Evolutionary conservation across 2,797 vertebrate species (phyloP), one percentile per base, ranked within the genome.

Genomic region (Zalophus californianus): DNA sequence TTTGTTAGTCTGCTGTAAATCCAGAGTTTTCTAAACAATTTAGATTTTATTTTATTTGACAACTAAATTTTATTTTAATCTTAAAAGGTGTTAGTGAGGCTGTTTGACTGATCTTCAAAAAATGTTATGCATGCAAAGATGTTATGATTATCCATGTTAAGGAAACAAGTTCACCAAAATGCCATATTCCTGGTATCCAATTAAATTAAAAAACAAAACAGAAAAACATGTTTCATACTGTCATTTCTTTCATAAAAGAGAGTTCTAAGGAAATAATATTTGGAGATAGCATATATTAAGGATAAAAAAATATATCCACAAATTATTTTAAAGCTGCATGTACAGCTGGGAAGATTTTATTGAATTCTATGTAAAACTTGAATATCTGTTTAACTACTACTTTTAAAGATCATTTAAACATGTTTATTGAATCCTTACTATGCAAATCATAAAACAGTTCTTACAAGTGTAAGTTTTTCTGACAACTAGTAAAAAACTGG

Each of bases 41-140:
- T 95, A 79, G 23, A 52, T 87, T 95, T 96, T 77, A 84, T 90
- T 88, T 95, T 66, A 86, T 84, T 96, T 96, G 90, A 94, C 54
- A 91, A 48, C 20, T 96, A 73, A 80, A 70, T 91, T 96, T 96
- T 85, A 92, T 44, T 94, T 93, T 91, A 97, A 95, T 96, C 23
- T 78, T 80, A 92, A 95, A 92, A 85, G 8, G 11, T 95, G 54
- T 84, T 93, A 27, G n/a, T 66, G 21, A 92, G 16, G 58, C 25
- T 73, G 16, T 77, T 90, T 86, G 44, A 96, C 6, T 54, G 78
- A 14, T 83, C 25, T 60, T 83, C 9, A 82, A 87, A 58, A 84
- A 54, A 66, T 38, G 72, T 84, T 96, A 91, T 93, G 75, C 48
- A 83, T 83, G 86, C 75, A 92, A 62, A 82, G 14, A 54, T 60